phyloP scores from a whole-genome alignment of 2,113 vertebrate genomes.

The Pristiophorus japonicus region DNA sequence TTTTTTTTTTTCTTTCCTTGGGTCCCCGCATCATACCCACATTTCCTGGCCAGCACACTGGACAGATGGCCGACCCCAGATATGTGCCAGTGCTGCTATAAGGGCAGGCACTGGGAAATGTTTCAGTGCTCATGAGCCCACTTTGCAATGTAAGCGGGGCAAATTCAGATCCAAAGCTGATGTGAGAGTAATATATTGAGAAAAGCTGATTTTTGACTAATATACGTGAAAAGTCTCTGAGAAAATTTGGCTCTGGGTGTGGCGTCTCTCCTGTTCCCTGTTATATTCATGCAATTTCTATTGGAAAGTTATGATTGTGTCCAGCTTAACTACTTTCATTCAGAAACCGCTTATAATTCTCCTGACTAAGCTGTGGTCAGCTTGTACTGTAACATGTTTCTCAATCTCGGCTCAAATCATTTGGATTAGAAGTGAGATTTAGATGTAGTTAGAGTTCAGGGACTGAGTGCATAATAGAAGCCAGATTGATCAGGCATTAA shows the following conservation, averaged over 20 bases:
- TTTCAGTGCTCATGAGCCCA: background rate
- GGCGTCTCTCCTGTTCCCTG: background rate
- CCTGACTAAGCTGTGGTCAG: conserved; percentile 23
- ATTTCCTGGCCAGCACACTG: background rate
- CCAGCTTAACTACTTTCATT: background rate
- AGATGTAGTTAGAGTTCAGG: background rate
- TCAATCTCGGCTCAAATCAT: background rate
- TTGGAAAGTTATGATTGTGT: background rate
- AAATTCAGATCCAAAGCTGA: background rate
- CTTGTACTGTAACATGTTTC: conserved; percentile 6
- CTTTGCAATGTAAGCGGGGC: background rate
- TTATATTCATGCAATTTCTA: background rate
- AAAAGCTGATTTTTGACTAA: background rate
- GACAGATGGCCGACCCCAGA: background rate
- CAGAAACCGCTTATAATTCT: background rate
- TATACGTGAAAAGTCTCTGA: background rate
- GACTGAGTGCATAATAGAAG: conserved; percentile 24
- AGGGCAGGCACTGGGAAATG: background rate
- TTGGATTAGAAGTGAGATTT: background rate
- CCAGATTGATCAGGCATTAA: conserved; percentile 26
- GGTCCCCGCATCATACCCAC: background rate
- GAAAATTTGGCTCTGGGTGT: background rate
- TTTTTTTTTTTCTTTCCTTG: background rate
- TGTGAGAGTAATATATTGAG: too few species aligned
- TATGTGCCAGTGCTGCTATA: background rate